Evolutionary conservation across 2,888 invertebrate species (phyloP), one percentile per base, ranked within the genome.

Genomic region (Mythimna albipuncta): DNA sequence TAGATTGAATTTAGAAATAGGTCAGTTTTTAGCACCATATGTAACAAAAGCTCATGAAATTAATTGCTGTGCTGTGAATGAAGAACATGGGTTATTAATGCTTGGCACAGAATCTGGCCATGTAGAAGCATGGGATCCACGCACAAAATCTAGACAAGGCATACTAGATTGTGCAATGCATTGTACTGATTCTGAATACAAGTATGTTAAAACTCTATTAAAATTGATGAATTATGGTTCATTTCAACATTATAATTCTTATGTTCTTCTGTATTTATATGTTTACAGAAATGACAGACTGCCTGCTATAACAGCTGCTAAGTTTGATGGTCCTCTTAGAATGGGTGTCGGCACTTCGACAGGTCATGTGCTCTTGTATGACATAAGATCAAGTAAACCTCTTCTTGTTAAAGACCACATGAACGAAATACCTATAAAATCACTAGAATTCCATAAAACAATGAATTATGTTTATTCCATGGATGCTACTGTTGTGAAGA

Each of bases 81-180:
- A 98, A 0, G 97, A 97, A 68, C 99, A 99, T 97, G 97, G 99
- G 84, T 96, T 99, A 65, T 94, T 99, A 32, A 95, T 98, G 66
- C 97, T 98, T 87, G 99, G 99, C 13, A 98, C 99, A 16, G 97
- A 98, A 87, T 98, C 99, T 91, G 99, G 99, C 0, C 98, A 97
- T 86, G 97, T 99, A 0, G 99, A 99, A 93, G 99, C 99, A 6
- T 99, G 99, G 99, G 99, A 99, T 95, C 99, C 99, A 13, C 96
- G 99, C 75, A 97, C 97, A 5, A 97, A 98, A 86, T 97, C 97
- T 47, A 97, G 97, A 90, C 98, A 98, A 82, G 98, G 98, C 10
- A 96, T 97, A 26, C 94, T 99, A 35, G 99, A 99, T 93, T 98
- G 98, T 92, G 99, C 98, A 3, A 91, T 97, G 78, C 97, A 97